Conservation (phyloP, 2,113 vertebrate species). For the Erpornis zantholeuca region DNA sequence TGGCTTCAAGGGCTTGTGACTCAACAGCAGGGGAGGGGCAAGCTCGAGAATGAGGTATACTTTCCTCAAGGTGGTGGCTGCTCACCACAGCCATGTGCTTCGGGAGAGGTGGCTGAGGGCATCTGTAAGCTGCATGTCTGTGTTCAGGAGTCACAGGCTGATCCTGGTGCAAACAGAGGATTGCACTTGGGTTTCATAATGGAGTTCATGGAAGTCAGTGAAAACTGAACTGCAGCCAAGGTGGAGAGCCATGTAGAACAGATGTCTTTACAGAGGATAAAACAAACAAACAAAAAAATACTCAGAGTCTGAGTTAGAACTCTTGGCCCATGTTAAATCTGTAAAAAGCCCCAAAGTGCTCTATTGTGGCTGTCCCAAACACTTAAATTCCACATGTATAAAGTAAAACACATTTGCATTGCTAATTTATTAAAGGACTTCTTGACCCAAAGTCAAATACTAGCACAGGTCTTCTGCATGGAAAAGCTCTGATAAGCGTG, state of each 20-base stretch:
- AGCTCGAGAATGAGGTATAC: not conserved
- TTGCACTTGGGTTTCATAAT: not conserved
- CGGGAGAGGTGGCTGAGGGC: not conserved
- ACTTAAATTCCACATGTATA: conserved; percentile 39
- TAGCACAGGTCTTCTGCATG: not conserved
- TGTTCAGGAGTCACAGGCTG: not conserved
- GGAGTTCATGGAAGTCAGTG: conserved; percentile 18
- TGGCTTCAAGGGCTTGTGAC: not conserved
- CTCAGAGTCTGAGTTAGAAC: not conserved
- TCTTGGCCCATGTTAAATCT: not conserved
- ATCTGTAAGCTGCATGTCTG: not conserved
- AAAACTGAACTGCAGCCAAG: conserved; percentile 15
- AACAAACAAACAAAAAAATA: conserved; percentile 33
- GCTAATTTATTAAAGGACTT: conserved; percentile 47
- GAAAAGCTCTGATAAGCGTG: conserved; percentile 36
- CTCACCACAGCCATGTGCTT: not conserved
- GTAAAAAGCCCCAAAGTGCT: conserved; percentile 30
- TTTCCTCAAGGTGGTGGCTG: not conserved
- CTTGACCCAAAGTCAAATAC: conserved; percentile 43
- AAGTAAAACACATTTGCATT: conserved; percentile 60
- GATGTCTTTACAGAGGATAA: conserved; percentile 51
- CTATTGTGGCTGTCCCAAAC: conserved; percentile 7
- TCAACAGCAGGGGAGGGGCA: not conserved
- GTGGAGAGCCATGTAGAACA: conserved; percentile 14
- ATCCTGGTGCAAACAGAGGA: not conserved